Base-by-base conservation (phyloP, 1,140 invertebrate species). In the Papilio xuthus region DNA sequence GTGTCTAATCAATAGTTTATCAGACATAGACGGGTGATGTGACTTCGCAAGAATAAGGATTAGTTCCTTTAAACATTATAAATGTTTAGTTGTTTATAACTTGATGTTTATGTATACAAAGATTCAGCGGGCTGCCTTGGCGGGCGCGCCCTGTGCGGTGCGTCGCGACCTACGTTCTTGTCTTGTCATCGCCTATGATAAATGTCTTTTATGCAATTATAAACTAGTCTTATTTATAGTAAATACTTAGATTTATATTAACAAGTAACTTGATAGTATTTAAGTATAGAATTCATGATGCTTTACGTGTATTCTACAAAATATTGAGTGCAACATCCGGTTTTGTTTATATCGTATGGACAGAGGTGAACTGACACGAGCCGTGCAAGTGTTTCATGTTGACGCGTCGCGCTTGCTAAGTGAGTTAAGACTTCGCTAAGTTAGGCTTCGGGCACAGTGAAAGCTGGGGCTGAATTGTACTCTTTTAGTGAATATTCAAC, bases 91-190 rank as follows among this genome's bases (percentile, higher is more conserved):
- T 67, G 12, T 4, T 28, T 67, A 15, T 15, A 67, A 32, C 18
- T 53, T 2, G 41, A 41, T 41, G 41, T 41, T n/a, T 7, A 37
- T 6, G 32, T 37, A 37, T 7, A 44, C 9, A 2, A 7, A 56
- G 53, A 63, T 3, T 26, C 23, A 67, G 12, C 12, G 12, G 60
- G 15, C 60, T 28, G 60, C 60, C 26, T 67, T 67, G 26, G 28
- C 23, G 60, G 60, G 60, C 60, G 60, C 26, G 60, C 26, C 56
- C 56, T 67, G 26, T 28, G 60, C 60, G 56, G 20, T 60, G 20
- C 20, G 53, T 60, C 20, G n/a, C 53, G 20, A 26, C 23, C 56
- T 26, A 1, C 56, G 56, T 4, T 23, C 9, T 10, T 23, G n/a
- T 23, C 26, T 7, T 67, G 60, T 28, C 60, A 32, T 67, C 26